Conservation (phyloP, 2,888 invertebrate species). For the Ichneumoninae sp. region DNA sequence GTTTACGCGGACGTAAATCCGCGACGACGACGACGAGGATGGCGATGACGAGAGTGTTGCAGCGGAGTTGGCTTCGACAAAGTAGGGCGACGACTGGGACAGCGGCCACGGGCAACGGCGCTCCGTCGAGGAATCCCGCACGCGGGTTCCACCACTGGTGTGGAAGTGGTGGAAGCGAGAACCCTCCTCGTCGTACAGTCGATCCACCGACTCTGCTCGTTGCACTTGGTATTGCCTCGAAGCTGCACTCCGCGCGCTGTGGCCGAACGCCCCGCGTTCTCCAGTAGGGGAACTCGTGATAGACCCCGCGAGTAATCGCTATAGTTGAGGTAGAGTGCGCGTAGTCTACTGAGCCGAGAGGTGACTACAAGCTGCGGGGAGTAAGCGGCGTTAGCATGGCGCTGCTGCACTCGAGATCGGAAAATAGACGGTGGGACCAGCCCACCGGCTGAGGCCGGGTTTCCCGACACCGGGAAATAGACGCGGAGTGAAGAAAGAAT, state of each 20-base stretch:
- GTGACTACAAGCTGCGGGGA: slow-evolving; percentile 13
- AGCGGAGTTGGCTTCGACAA: slow-evolving; percentile 82
- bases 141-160: slow-evolving; percentile 62
- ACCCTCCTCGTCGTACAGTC: slow-evolving; percentile 71
- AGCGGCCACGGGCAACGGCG: slow-evolving; percentile 82
- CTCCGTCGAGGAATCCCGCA: slow-evolving; percentile 80
- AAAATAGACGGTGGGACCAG: slow-evolving; percentile 34
- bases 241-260: slow-evolving; percentile 20
- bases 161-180: slow-evolving; percentile 79
- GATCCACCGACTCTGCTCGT: slow-evolving; percentile 29
- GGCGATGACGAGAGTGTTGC: slow-evolving; percentile 70
- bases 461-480: slow-evolving; percentile 10
- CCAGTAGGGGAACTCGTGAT: slow-evolving; percentile 76
- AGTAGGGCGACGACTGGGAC: slow-evolving; percentile 84
- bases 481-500: not conserved
- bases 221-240: slow-evolving; percentile 31
- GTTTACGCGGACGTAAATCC: slow-evolving; percentile 1
- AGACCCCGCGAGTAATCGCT: slow-evolving; percentile 27
- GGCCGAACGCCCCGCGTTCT: slow-evolving; percentile 65
- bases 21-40: slow-evolving; percentile 41
- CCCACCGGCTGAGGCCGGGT: not conserved
- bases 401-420: slow-evolving; percentile 25
- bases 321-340: slow-evolving; percentile 8
- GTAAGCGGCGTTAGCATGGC: not conserved
- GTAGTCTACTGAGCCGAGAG: not conserved